These are phyloP conservation scores for Amphiprion ocellaris DNA, from an alignment of 2,113 vertebrate genomes.

Conservation along the genomic window DNA sequence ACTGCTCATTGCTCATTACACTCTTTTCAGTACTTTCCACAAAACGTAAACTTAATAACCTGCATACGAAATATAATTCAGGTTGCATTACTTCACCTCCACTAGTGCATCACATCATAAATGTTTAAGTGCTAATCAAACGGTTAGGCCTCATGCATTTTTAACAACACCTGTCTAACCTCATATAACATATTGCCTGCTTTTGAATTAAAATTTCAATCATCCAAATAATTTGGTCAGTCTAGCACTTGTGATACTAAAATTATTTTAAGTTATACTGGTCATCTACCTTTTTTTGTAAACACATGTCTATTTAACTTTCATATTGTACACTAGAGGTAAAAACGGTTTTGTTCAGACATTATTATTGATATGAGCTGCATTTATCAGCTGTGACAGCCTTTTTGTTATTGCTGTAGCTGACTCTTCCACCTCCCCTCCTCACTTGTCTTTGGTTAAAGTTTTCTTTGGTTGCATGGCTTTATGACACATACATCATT, in stretches of 20 bases:
- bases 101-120: not conserved
- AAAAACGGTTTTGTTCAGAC: not conserved
- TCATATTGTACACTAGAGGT: not conserved
- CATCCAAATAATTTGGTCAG: not conserved
- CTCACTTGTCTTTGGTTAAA: conserved; percentile 21
- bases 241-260: no score
- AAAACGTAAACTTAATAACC: conserved; percentile 5
- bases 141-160: not conserved
- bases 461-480: not conserved
- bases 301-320: not conserved
- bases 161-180: not conserved
- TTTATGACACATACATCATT: conserved; percentile 4
- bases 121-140: not conserved
- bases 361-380: not conserved
- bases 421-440: conserved; percentile 4
- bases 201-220: not conserved
- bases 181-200: not conserved
- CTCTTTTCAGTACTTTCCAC: not conserved
- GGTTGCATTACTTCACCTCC: not conserved
- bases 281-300: not conserved
- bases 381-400: not conserved
- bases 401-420: not conserved
- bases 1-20: not conserved
- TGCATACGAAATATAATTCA: not conserved
- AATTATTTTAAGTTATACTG: no score